Evolutionary conservation across 2,113 vertebrate species (phyloP), one percentile per base, ranked within the genome.

Genomic region (Elephas maximus): DNA sequence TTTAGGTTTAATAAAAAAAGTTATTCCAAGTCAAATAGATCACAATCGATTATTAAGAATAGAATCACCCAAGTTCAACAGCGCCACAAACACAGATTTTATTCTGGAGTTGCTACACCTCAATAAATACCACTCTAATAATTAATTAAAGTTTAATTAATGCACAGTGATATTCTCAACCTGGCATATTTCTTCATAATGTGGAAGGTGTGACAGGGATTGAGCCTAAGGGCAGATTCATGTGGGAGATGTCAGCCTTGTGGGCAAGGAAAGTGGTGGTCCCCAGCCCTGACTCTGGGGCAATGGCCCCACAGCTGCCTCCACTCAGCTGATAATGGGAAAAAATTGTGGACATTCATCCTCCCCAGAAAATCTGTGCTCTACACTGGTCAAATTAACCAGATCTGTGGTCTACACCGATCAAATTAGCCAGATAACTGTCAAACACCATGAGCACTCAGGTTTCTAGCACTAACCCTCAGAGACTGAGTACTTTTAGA

Each of bases 1-100:
- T 98, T 98, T 97, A 95, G 93, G 92, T 96, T 98, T 98, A 98
- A 98, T 98, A 98, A 97, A 98, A 98, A 96, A 98, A 97, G 95
- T 95, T 98, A 98, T 97, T 98, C 98, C 97, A 98, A 98, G 98
- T 98, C 98, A 98, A 98, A 98, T 96, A 98, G 98, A 98, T 98
- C 97, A 96, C 98, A 96, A 97, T 97, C 67, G 98, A 97, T 98
- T 98, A 98, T 97, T 97, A 98, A 98, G 97, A 97, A 98, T 65
- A 97, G 98, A 98, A 98, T 98, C 97, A 98, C 95, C 85, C 21
- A 91, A 81, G 91, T 73, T 93, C 67, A 97, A 97, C 95, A 97
- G 94, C 97, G 97, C 92, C 97, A 98, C 79, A 23, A n/a, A 91
- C 60, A 89, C 6, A 12, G 26, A 93, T 97, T 97, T 83, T 96